Evolutionary conservation across 2,888 invertebrate genomes (phyloP), one percentile per base, ranked within the genome.

Genomic region (Drosophila austrosaltans): DNA sequence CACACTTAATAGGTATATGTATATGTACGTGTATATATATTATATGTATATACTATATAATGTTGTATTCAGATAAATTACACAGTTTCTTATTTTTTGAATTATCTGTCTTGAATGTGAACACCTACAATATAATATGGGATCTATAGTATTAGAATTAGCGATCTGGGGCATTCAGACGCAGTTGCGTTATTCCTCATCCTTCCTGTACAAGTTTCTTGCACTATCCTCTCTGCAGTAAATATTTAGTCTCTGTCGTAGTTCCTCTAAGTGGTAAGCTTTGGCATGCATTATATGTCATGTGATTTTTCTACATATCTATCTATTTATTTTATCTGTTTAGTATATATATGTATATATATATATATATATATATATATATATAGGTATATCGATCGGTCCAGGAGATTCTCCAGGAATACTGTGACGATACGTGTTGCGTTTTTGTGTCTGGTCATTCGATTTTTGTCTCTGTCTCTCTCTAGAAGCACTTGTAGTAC

Each of bases 201-300:
- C 28, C 10, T 36, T 16, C 58, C 44, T 53, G 32, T 53, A 8
- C 63, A 56, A 84, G 83, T 84, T 84, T 84, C 83, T 89, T 82
- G 88, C 88, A 87, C 88, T 87, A 81, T 61, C 63, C 48, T 48
- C 2, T 48, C 16, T 48, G 48, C 48, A 25, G 48, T 48, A 12
- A 48, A 48, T 48, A 44, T 65, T 62, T 66, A 71, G 66, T 79
- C 82, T 78, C 77, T 89, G 58, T 57, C n/a, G 57, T 39, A 39
- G 57, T 57, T 57, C 39, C 36, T 89, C 89, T 85, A 86, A 75
- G 82, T 88, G 89, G 89, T 84, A 84, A 91, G 89, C 90, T 90
- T 90, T 90, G 90, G 90, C 90, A 90, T 91, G 89, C 90, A 91
- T 90, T 91, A 84, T 86, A 90, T 91, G 90, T 91, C 90, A 91